Evolutionary conservation across 2,113 vertebrate species (phyloP), one percentile per base, ranked within the genome.

Genomic region (Proterorhinus semilunaris): DNA sequence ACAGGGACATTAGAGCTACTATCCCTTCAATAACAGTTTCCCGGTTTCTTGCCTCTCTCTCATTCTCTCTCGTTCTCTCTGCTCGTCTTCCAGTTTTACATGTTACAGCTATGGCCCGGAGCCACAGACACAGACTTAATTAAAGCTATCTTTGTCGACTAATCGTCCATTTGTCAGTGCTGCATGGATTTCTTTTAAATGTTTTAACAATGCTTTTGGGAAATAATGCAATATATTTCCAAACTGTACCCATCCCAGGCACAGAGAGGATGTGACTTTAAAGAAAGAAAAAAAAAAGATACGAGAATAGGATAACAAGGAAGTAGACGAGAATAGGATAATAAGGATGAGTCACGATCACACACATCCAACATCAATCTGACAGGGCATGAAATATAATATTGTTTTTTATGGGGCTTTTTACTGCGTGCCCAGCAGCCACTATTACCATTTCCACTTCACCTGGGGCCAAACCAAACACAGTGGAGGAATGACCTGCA

Each of bases 81-180:
- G 13, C 65, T 66, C 27, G 58, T 61, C 21, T 11, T 63, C 62
- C 43, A 43, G 49, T 62, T 71, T 44, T 15, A 36, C 36, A 10
- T 5, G 46, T 61, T 62, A n/a, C 61, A 50, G 50, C 51, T 10
- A 57, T 75, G 58, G 69, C 69, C 13, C 2, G 5, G 45, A 65
- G 67, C 62, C 69, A 72, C 54, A 46, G 0, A 36, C 53, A 15
- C 65, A 46, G 17, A 70, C 65, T 76, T 75, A 68, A 76, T 84
- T 71, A 76, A 79, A 59, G 65, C 62, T 59, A 15, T 66, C 55
- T 62, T 27, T 73, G 47, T 55, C 46, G 44, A 55, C 46, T 61
- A 66, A 66, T 57, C 8, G 65, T 65, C 42, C 46, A 47, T 62
- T 74, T 75, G 62, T 48, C 45, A 62, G 44, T 46, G 57, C 57